A percentile compares a stretch with the other conserved stretches of the same genome.
Conservation (phyloP, 64 coral and sea anemone genomes). For the Orbicella faveolata region DNA sequence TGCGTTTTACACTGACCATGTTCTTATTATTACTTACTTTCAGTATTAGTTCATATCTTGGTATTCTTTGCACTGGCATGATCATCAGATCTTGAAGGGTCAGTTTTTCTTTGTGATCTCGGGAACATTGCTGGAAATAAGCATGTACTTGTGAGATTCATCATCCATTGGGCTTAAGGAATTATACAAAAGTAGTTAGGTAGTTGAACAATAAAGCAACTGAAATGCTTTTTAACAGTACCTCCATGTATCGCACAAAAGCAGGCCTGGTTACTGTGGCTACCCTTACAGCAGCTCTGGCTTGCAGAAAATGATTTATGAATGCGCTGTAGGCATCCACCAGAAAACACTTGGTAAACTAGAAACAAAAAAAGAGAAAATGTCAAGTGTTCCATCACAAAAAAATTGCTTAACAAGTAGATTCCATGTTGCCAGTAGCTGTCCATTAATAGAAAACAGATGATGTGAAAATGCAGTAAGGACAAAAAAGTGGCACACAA, state of each 20-base stretch:
- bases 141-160: neutral
- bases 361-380: neutral
- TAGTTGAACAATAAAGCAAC: neutral
- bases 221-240: neutral
- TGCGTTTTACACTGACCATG: too few relatives aligned
- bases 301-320: constrained; percentile 94
- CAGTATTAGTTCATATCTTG: constrained; percentile 90
- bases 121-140: constrained; percentile 70
- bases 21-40: constrained; percentile 42
- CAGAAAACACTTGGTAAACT: constrained; percentile 96
- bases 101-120: constrained; percentile 88
- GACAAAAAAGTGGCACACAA: too few relatives aligned
- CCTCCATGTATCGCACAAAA: constrained; percentile 93
- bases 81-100: constrained; percentile 98
- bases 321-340: constrained; percentile 99
- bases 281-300: constrained; percentile 83
- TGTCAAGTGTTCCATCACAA: neutral
- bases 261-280: constrained; percentile 82
- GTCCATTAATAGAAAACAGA: too few relatives aligned
- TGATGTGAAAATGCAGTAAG: too few relatives aligned
- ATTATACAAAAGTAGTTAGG: neutral
- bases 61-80: constrained; percentile 98
- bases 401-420: neutral
- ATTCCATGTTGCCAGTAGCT: too few relatives aligned
- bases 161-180: neutral